A percentile compares a stretch with the other conserved stretches of the same genome.
These are phyloP conservation scores for Halichoerus grypus DNA, from an alignment of 2,113 vertebrate genomes.

Conservation along the genomic window DNA sequence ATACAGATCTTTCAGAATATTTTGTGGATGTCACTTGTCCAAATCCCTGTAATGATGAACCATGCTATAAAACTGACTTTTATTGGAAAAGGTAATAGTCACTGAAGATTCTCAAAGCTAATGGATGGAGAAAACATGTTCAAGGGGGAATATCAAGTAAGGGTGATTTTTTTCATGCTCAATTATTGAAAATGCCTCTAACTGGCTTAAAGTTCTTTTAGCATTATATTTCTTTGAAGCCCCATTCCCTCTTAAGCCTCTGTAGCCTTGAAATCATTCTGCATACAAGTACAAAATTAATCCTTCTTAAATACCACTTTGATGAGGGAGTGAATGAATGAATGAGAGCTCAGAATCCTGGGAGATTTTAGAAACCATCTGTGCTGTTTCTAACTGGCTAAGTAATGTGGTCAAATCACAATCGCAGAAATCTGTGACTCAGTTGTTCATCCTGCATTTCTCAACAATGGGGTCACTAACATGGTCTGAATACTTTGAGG, in stretches of 20 bases:
- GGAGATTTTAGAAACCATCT: not conserved
- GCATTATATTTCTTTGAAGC: not conserved
- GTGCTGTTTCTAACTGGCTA: not conserved
- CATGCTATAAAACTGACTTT: not conserved
- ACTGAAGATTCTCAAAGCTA: not conserved
- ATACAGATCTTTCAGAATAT: not conserved
- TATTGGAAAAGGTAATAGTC: not conserved
- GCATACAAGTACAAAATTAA: not conserved
- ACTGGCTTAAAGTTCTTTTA: not conserved
- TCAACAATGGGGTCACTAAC: not conserved
- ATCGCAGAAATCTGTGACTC: not conserved
- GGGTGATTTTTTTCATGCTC: not conserved
- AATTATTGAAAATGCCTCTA: conserved; percentile 24
- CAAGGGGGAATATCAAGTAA: not conserved
- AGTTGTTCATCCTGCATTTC: not conserved
- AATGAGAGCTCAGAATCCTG: not conserved
- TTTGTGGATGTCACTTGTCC: not conserved
- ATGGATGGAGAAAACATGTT: conserved; percentile 14
- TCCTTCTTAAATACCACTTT: not conserved
- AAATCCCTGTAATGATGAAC: not conserved
- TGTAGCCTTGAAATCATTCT: not conserved
- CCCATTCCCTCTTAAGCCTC: not conserved
- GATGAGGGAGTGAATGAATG: not conserved
- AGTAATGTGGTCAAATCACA: not conserved
- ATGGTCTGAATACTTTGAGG: not conserved